phyloP scores from a whole-genome alignment of 2,797 vertebrate species.

The Hippopotamyrus pictus region DNA sequence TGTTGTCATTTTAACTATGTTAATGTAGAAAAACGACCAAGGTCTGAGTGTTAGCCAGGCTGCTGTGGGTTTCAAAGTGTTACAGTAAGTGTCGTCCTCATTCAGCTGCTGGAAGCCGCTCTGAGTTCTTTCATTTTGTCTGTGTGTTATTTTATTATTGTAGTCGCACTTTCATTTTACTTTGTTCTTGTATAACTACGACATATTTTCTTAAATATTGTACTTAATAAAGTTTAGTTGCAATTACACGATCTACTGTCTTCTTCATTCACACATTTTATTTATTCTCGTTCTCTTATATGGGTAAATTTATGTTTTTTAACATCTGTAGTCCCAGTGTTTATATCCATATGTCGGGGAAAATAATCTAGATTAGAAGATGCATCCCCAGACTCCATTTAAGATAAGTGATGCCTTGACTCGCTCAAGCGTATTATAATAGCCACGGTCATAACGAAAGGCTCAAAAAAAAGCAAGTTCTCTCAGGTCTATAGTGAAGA shows the following conservation, averaged over 20 bases:
- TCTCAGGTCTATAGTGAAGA: background rate
- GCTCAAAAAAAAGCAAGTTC: background rate
- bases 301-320: background rate
- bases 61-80: constrained; percentile 40
- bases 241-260: constrained; percentile 52
- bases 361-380: background rate
- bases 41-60: constrained; percentile 45
- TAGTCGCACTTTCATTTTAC: constrained; percentile 48
- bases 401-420: background rate
- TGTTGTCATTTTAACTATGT: constrained; percentile 40
- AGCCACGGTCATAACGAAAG: background rate
- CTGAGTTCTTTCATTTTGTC: constrained; percentile 54
- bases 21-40: constrained; percentile 65
- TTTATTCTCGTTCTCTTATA: background rate
- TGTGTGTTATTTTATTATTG: constrained; percentile 63
- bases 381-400: background rate
- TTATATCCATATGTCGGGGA: background rate
- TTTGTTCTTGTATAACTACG: constrained; percentile 75
- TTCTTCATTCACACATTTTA: constrained; percentile 33
- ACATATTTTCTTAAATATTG: constrained; percentile 69
- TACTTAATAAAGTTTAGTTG: constrained; percentile 88
- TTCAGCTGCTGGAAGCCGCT: constrained; percentile 59
- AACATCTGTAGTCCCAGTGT: background rate
- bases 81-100: constrained; percentile 23
- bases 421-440: background rate